These are phyloP conservation scores for Atherinosoma microstoma DNA, from an alignment of 2,797 vertebrate genomes.

Conservation along the genomic window DNA sequence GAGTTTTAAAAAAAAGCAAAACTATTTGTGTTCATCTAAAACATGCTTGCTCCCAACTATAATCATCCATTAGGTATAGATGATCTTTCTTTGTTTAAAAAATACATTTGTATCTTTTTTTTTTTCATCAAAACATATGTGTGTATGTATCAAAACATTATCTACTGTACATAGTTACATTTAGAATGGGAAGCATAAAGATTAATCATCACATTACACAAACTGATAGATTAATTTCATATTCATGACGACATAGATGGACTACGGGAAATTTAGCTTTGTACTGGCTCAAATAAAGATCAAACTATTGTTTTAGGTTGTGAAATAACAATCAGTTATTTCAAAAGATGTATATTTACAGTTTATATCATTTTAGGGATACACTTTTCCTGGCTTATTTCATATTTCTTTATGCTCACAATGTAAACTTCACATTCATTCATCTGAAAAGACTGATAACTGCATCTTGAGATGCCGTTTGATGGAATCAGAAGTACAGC, in stretches of 20 bases:
- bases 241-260: neutral
- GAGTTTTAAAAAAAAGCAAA: neutral
- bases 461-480: neutral
- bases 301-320: neutral
- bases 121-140: neutral
- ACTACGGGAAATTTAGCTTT: too few species aligned
- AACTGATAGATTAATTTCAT: neutral
- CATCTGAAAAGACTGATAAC: neutral
- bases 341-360: neutral
- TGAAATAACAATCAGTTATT: neutral
- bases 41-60: neutral
- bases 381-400: too few species aligned
- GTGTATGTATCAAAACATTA: neutral
- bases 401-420: neutral
- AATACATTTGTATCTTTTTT: neutral
- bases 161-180: neutral
- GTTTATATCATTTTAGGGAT: too few species aligned
- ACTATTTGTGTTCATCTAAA: neutral
- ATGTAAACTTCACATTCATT: neutral
- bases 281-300: neutral
- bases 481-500: neutral
- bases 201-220: neutral
- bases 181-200: neutral
- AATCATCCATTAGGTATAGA: neutral
- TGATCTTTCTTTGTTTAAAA: neutral